A percentile compares a stretch with the other conserved stretches of the same genome.
These are phyloP conservation scores for Spheniscus humboldti DNA, from an alignment of 2,797 vertebrate genomes.

Conservation along the genomic window DNA sequence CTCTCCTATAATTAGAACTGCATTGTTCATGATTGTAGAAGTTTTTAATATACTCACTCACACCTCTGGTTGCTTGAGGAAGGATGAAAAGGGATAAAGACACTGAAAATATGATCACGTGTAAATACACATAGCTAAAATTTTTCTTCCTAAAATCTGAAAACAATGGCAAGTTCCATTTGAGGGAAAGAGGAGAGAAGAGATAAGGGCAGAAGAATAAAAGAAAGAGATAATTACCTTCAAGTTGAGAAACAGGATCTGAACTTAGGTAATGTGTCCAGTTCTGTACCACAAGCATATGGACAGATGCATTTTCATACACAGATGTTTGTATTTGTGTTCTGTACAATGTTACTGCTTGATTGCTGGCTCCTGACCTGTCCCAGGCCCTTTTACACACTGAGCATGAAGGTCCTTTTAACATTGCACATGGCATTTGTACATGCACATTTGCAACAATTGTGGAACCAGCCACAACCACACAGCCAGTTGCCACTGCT, in stretches of 20 bases:
- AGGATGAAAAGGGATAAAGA: background rate
- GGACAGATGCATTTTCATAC: background rate
- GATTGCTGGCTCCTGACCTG: background rate
- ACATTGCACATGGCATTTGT: background rate
- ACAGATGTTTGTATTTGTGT: background rate
- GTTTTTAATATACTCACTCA: background rate
- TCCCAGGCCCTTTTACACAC: background rate
- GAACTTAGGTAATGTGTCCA: background rate
- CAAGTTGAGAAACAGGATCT: background rate
- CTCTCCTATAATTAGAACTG: slow-evolving; percentile 46
- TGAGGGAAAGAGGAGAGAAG: background rate
- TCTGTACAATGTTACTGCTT: background rate
- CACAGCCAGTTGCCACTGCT: background rate
- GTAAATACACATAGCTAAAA: background rate
- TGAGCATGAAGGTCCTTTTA: background rate
- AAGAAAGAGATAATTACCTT: background rate
- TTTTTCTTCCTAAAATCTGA: background rate
- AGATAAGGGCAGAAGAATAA: background rate
- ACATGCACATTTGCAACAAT: background rate
- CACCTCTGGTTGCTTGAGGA: background rate
- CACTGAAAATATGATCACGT: background rate
- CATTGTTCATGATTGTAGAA: slow-evolving; percentile 5
- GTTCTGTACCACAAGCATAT: background rate
- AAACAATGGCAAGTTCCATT: background rate
- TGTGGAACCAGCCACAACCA: background rate